phyloP scores from a whole-genome alignment of 2,797 vertebrate genomes.

The Catamblyrhynchus diadema region DNA sequence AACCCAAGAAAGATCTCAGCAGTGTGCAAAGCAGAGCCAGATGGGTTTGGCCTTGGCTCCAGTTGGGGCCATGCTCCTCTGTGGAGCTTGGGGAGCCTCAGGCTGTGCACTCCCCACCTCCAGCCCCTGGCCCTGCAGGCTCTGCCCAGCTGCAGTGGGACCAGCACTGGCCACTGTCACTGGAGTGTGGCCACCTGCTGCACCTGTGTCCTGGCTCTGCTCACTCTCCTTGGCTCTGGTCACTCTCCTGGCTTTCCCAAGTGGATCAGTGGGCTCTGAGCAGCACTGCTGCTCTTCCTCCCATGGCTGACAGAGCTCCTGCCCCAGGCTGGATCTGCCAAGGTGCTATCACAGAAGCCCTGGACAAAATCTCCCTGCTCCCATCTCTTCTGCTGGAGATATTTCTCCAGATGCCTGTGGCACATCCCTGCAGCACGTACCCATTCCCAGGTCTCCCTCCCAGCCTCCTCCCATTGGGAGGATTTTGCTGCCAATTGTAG shows the following conservation, averaged over 20 bases:
- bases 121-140: rapidly evolving
- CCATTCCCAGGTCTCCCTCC: neutral
- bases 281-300: neutral
- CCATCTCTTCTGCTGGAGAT: rapidly evolving
- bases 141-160: rapidly evolving
- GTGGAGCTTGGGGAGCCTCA: rapidly evolving
- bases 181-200: neutral
- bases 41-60: neutral
- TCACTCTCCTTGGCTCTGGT: neutral
- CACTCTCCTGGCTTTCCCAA: neutral
- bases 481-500: neutral
- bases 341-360: neutral
- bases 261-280: rapidly evolving
- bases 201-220: rapidly evolving
- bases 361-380: neutral
- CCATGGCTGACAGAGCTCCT: neutral
- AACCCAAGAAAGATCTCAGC: neutral
- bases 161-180: neutral
- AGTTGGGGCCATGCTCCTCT: rapidly evolving
- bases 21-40: neutral
- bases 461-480: rapidly evolving
- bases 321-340: neutral
- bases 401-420: neutral
- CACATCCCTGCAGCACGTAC: neutral
- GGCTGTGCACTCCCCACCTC: neutral